Percentiles rank a stretch among this genome's conserved stretches.
Conservation (phyloP, 2,888 invertebrate genomes). For the Amaurobius ferox region DNA sequence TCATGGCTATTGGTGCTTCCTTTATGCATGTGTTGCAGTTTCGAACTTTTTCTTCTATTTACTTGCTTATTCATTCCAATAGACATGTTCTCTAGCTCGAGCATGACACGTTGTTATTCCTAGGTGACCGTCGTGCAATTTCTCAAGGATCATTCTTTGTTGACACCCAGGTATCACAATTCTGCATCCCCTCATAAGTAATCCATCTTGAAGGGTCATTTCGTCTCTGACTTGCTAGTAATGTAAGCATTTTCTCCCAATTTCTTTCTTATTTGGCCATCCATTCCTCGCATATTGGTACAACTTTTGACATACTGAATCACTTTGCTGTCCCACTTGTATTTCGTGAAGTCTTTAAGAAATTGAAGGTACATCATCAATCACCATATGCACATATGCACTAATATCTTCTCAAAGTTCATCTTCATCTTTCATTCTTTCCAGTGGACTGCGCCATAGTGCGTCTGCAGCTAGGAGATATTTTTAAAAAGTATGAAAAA, state of each 20-base stretch:
- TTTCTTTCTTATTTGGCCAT: not conserved
- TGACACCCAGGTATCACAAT: not conserved
- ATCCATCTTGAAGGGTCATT: conserved; percentile 33
- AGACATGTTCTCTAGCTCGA: not conserved
- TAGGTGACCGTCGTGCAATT: not conserved
- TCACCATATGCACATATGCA: conserved; percentile 47
- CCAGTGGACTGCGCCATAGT: conserved; percentile 72
- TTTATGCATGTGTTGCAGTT: not conserved
- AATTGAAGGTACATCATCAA: conserved; percentile 56
- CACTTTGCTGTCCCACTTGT: conserved; percentile 31
- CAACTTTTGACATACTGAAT: not conserved
- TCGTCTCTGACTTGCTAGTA: conserved; percentile 52
- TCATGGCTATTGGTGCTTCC: not conserved
- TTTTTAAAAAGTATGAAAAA: conserved; percentile 76
- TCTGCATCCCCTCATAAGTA: conserved; percentile 66
- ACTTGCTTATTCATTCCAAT: conserved; percentile 10
- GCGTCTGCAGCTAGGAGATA: conserved; percentile 75
- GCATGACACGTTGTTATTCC: not conserved
- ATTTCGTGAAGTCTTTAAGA: conserved; percentile 62
- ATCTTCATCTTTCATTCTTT: conserved; percentile 14
- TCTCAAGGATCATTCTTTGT: not conserved
- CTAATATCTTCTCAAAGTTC: conserved; percentile 44
- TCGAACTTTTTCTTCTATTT: not conserved
- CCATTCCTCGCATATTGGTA: not conserved
- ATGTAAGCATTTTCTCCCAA: conserved; percentile 19